Conservation (phyloP, 2,113 vertebrate genomes). For the Heterochromis multidens region DNA sequence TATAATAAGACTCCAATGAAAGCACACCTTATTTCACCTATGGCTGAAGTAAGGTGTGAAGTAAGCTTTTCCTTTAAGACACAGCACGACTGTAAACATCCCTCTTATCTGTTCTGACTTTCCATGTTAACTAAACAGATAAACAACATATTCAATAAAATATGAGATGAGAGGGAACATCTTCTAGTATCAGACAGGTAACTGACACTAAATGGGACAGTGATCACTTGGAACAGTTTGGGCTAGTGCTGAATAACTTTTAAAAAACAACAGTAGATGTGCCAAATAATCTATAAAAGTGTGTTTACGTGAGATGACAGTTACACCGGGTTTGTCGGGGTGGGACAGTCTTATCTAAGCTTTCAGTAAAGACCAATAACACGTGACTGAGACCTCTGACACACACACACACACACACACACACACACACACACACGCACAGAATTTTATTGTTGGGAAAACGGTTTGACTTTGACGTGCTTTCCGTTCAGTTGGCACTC, state of each 20-base stretch:
- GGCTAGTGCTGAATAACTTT: not conserved
- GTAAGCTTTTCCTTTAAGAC: not conserved
- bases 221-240: not conserved
- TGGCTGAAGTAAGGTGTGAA: not conserved
- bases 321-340: not conserved
- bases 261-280: not conserved
- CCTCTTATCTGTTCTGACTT: not conserved
- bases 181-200: not conserved
- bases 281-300: not conserved
- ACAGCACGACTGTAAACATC: not conserved
- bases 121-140: not conserved
- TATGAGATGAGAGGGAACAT: not conserved
- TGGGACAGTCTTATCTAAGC: slow-evolving; percentile 60
- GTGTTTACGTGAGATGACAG: not conserved
- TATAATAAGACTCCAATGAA: not conserved
- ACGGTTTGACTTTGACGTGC: too few species aligned
- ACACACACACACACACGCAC: not conserved
- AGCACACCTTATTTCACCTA: not conserved
- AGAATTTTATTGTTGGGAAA: not conserved
- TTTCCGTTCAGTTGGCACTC: not conserved
- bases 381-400: slow-evolving; percentile 28
- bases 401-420: not conserved
- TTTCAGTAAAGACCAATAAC: not conserved
- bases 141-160: not conserved
- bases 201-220: too few species aligned